Base-by-base conservation (phyloP, 2,797 vertebrate species). In the Bryconaethiops microstoma region DNA sequence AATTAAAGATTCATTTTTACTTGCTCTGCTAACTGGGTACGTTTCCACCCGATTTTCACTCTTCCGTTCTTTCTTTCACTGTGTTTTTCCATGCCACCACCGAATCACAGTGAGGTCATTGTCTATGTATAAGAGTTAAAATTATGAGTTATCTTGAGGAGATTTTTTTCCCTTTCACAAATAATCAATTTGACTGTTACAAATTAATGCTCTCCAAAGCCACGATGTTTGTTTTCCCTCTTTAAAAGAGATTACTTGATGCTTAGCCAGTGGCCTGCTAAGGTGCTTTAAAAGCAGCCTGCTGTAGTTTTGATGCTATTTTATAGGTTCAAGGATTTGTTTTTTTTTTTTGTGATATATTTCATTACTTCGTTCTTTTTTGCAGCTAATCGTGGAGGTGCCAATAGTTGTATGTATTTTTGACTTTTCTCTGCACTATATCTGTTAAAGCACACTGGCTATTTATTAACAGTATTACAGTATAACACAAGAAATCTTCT, bases 1-100 rank as follows among this genome's bases (percentile, higher is more conserved):
- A 92, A 93, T 93, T 91, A 92, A 91, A 89, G 85, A 89, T 90
- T 88, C 84, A 87, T 88, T 86, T 80, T 83, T 87, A 50, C 70
- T 86, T 74, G 79, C 81, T 83, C 85, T 88, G 87, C 83, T 9
- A 63, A 85, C 86, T 87, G 82, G 81, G 17, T 83, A 84, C 88
- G 86, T 87, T 86, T 88, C 89, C 80, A 79, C 88, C 77, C 80
- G 68, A 89, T 85, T 79, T 69, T 35, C 21, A 62, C 52, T 54
- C 55, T 25, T 52, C 13, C 48, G 0, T 42, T 70, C 45, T 60
- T 78, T 82, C 84, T 88, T 87, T 83, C 83, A 78, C 81, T 81
- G 85, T 91, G 78, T 73, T 84, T 79, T 84, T 68, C 63, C 72
- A 70, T 52, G 59, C 54, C 45, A 21, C 68, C 72, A 64, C 78